Evolutionary conservation across 2,888 invertebrate genomes (phyloP).

Genomic region (Mechanitis mazaeus): DNA sequence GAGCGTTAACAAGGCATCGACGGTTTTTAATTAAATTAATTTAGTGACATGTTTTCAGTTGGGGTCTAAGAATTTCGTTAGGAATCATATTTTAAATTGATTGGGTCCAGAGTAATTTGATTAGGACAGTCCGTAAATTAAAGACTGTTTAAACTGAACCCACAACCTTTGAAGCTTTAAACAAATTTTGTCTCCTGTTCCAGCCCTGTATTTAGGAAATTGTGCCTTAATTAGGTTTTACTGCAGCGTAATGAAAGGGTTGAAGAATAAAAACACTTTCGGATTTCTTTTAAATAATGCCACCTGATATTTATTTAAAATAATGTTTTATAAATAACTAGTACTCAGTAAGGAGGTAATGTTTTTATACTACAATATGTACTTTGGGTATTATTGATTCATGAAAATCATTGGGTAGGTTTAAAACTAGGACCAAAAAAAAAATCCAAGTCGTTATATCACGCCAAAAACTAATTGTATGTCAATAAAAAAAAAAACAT

Average conservation of each 20-base stretch:
- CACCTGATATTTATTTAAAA: background rate
- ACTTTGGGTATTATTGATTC: too few relatives aligned
- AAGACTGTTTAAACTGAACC: background rate
- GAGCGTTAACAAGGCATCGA: background rate
- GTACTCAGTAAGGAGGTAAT: background rate
- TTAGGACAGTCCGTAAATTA: background rate
- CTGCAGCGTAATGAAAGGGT: slow-evolving; percentile 1
- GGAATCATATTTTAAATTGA: background rate
- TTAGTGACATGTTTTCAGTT: too few relatives aligned
- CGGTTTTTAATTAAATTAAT: background rate
- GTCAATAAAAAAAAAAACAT: too few relatives aligned
- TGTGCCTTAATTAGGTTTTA: background rate
- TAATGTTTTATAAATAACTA: background rate
- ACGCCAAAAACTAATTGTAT: too few relatives aligned
- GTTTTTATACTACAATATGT: too few relatives aligned
- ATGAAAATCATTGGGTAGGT: too few relatives aligned
- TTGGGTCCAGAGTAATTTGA: background rate
- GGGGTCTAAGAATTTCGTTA: too few relatives aligned
- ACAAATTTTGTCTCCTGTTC: background rate
- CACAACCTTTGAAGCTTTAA: slow-evolving; percentile 1
- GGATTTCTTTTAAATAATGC: background rate
- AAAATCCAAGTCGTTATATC: too few relatives aligned
- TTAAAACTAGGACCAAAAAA: too few relatives aligned
- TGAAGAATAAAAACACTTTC: background rate
- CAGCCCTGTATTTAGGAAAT: background rate